A percentile compares a stretch with the other conserved stretches of the same genome.
Evolutionary conservation across 2,113 vertebrate genomes (phyloP).

Genomic region (Sander lucioperca): DNA sequence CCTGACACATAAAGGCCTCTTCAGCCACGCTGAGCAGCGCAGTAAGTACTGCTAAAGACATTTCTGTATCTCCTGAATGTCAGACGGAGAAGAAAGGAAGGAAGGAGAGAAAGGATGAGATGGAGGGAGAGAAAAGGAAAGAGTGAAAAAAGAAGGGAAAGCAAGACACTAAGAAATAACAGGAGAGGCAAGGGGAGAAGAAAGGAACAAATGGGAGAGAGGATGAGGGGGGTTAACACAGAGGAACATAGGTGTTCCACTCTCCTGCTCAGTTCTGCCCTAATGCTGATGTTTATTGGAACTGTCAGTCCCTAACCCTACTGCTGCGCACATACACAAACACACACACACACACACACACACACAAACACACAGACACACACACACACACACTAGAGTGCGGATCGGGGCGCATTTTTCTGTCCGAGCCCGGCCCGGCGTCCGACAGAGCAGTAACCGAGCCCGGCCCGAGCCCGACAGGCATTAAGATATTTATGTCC

Average conservation of each 20-base stretch:
- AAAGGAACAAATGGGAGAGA: constrained; percentile 29
- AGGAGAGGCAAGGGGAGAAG: background rate
- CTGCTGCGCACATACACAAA: constrained; percentile 18
- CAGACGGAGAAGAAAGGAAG: background rate
- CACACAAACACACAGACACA: constrained; percentile 21
- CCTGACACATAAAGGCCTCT: constrained; percentile 63
- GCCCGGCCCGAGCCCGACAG: no score
- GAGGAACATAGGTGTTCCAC: constrained; percentile 51
- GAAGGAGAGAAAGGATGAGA: background rate
- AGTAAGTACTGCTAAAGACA: constrained; percentile 34
- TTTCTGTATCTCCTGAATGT: constrained; percentile 8
- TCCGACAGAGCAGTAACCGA: no score
- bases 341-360: constrained; percentile 2
- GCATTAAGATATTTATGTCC: no score
- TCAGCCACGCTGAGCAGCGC: constrained; percentile 18
- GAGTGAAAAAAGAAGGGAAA: background rate
- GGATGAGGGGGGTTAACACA: constrained; percentile 2
- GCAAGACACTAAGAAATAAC: constrained; percentile 3
- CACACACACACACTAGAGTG: background rate
- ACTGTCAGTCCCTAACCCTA: constrained; percentile 58
- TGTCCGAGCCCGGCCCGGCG: no score
- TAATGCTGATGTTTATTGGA: constrained; percentile 76
- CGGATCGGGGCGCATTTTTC: no score
- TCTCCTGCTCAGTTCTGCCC: constrained; percentile 57
- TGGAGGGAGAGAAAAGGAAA: background rate